phyloP scores from a whole-genome alignment of 1,140 invertebrate species.

The Oedothorax gibbosus region DNA sequence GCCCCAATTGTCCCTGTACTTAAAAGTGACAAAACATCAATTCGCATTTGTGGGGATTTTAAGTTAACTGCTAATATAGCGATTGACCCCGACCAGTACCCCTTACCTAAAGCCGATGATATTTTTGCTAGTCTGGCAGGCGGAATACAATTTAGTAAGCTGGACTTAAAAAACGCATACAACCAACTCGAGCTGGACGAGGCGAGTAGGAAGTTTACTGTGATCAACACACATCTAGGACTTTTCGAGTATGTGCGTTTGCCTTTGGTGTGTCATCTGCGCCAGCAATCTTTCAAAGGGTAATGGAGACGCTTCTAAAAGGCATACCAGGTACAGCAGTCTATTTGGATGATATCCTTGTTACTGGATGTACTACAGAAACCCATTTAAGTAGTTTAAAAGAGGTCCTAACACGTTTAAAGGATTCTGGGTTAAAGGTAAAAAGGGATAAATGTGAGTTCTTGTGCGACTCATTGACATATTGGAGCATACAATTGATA shows the following conservation, averaged over 20 bases:
- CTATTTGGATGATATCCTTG: slow-evolving; percentile 63
- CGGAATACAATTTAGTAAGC: no score
- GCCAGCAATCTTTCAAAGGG: slow-evolving; percentile 69
- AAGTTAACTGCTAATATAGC: slow-evolving; percentile 63
- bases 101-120: no score
- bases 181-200: no score
- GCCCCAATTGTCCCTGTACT: slow-evolving; percentile 71
- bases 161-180: no score
- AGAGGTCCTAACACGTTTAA: slow-evolving; percentile 62
- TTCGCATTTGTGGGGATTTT: slow-evolving; percentile 71
- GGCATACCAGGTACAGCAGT: slow-evolving; percentile 39
- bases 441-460: slow-evolving; percentile 68
- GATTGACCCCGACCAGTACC: slow-evolving; percentile 60
- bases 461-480: slow-evolving; percentile 64
- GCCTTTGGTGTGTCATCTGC: slow-evolving; percentile 69
- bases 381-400: slow-evolving; percentile 63
- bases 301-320: slow-evolving; percentile 65
- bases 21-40: slow-evolving; percentile 69
- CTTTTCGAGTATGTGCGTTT: no score
- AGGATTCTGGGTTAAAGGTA: slow-evolving; percentile 63
- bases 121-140: no score
- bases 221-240: no score
- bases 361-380: slow-evolving; percentile 60
- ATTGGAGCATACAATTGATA: slow-evolving; percentile 67
- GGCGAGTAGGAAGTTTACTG: no score